Percentiles rank a stretch among this genome's conserved stretches.
phyloP scores from a whole-genome alignment of 2,888 invertebrate genomes.

The Thereva nobilitata region DNA sequence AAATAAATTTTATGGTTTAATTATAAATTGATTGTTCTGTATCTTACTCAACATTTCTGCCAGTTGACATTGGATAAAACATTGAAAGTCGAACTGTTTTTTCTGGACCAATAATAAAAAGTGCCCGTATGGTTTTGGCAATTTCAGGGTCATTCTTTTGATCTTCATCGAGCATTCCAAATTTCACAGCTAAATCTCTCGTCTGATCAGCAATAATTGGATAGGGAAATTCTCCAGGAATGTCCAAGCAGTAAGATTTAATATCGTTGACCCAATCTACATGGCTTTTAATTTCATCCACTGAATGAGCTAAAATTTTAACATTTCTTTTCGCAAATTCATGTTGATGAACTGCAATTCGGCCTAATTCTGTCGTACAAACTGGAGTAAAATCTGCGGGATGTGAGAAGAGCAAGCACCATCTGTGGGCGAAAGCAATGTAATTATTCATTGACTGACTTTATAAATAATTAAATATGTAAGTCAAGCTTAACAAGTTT shows the following conservation, averaged over 20 bases:
- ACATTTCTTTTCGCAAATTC: conserved; percentile 73
- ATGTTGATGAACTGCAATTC: conserved; percentile 70
- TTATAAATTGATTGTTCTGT: not conserved
- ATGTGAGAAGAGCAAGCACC: conserved; percentile 87
- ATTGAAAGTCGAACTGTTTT: conserved; percentile 78
- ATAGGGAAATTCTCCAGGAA: conserved; percentile 75
- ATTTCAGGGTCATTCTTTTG: conserved; percentile 68
- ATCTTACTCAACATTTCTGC: conserved; percentile 82
- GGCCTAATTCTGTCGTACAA: conserved; percentile 84
- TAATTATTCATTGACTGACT: conserved; percentile 13
- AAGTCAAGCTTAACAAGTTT: too few relatives aligned
- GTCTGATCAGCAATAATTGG: conserved; percentile 81
- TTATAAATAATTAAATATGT: conserved; percentile 13
- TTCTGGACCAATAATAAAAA: conserved; percentile 81
- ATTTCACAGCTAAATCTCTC: conserved; percentile 69
- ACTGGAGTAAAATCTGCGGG: conserved; percentile 90
- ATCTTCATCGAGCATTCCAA: conserved; percentile 80
- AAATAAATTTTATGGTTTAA: conserved; percentile 28
- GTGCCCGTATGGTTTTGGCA: conserved; percentile 73
- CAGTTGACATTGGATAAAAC: conserved; percentile 83
- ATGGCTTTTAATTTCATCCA: conserved; percentile 74
- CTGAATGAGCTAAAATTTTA: conserved; percentile 80
- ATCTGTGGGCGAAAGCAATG: conserved; percentile 60
- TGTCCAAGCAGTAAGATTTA: conserved; percentile 70
- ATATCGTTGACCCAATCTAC: conserved; percentile 78